phyloP scores from a whole-genome alignment of 2,113 vertebrate genomes.

The Rhinolophus ferrumequinum region DNA sequence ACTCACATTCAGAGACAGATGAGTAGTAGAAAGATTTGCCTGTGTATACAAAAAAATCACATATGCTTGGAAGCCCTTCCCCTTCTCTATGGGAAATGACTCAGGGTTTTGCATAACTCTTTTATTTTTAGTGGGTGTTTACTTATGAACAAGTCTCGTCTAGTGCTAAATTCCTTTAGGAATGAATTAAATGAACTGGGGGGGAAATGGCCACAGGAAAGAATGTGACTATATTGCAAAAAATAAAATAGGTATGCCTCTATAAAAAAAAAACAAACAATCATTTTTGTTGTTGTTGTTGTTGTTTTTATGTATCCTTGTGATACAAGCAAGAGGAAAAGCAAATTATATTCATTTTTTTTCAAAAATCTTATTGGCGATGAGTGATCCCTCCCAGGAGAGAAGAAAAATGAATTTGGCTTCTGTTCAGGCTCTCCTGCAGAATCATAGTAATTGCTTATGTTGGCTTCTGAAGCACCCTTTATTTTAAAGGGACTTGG shows the following conservation, averaged over 20 bases:
- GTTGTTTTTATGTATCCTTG: background rate
- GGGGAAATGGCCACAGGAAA: background rate
- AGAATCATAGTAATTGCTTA: background rate
- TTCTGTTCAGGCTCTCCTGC: background rate
- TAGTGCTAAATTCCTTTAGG: slow-evolving; percentile 48
- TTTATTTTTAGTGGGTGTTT: background rate
- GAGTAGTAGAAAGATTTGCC: background rate
- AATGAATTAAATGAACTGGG: slow-evolving; percentile 17
- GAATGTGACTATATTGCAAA: background rate
- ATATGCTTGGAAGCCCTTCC: background rate
- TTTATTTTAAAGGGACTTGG: background rate
- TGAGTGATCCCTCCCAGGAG: background rate
- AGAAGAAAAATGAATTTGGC: background rate
- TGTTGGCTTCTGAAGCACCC: background rate
- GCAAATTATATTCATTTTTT: background rate
- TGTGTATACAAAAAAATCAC: background rate
- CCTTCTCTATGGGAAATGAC: background rate
- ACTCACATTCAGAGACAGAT: background rate
- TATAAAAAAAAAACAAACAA: background rate
- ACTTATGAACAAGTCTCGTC: slow-evolving; percentile 38
- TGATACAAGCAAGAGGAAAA: background rate
- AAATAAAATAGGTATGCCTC: background rate
- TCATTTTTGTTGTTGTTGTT: background rate
- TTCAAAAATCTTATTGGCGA: background rate
- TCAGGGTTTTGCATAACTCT: slow-evolving; percentile 1